These are phyloP conservation scores for Augochlorella aurata DNA, from an alignment of 2,888 invertebrate genomes.

Conservation along the genomic window DNA sequence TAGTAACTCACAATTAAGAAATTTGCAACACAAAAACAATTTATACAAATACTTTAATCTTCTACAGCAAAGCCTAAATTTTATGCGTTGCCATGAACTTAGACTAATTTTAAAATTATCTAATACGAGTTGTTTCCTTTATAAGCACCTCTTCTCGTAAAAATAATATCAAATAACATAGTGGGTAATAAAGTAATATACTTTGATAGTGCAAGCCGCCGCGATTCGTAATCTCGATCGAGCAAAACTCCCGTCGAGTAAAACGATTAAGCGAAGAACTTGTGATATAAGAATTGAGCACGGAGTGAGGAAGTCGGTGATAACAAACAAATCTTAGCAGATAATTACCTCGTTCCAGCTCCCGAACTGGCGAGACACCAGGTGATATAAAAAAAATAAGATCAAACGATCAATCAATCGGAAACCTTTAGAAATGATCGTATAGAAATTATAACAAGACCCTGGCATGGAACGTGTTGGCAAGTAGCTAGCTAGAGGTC, in stretches of 20 bases:
- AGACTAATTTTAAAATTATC: not conserved
- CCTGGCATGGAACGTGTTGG: conserved; percentile 59
- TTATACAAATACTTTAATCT: not conserved
- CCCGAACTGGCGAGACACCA: conserved; percentile 76
- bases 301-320: conserved; percentile 5
- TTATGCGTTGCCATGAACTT: not conserved
- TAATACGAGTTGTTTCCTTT: not conserved
- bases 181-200: conserved; percentile 15
- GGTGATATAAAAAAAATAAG: conserved; percentile 68
- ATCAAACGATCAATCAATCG: conserved; percentile 56
- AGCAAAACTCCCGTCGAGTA: not conserved
- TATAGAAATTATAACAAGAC: conserved; percentile 51
- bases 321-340: conserved; percentile 56
- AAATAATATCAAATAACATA: not conserved
- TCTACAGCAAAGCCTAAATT: not conserved
- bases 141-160: not conserved
- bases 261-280: not conserved
- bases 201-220: not conserved
- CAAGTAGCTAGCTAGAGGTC: conserved; percentile 72
- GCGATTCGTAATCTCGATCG: not conserved
- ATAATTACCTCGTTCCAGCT: conserved; percentile 81
- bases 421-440: conserved; percentile 24
- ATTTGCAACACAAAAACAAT: not conserved
- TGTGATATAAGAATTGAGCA: not conserved
- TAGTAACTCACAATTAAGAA: not conserved